A percentile compares a stretch with the other conserved stretches of the same genome.
These are phyloP conservation scores for Mohoua ochrocephala DNA, from an alignment of 2,113 vertebrate species.

Conservation along the genomic window DNA sequence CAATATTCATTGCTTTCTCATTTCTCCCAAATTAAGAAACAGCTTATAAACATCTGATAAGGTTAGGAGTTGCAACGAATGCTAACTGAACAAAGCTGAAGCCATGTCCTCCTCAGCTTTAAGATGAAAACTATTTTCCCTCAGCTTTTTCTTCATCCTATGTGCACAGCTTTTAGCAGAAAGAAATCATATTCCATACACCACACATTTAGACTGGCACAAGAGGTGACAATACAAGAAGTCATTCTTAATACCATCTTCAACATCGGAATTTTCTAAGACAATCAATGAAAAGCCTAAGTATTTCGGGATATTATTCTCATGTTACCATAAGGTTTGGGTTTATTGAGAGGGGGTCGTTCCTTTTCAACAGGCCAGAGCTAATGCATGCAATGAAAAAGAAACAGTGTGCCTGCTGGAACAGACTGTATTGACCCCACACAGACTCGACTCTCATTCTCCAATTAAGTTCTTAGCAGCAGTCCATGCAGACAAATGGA, in stretches of 20 bases:
- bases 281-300: not conserved
- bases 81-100: not conserved
- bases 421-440: not conserved
- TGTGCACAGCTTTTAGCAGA: not conserved
- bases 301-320: not conserved
- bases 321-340: accelerated
- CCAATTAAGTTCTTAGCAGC: not conserved
- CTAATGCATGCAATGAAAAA: not conserved
- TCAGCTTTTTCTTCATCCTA: not conserved
- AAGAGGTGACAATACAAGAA: not conserved
- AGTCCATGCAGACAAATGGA: not conserved
- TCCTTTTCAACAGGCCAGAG: not conserved
- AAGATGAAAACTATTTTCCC: not conserved
- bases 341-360: accelerated
- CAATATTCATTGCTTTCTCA: not conserved
- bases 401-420: not conserved
- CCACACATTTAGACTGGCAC: not conserved
- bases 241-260: not conserved
- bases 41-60: not conserved
- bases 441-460: not conserved
- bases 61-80: not conserved
- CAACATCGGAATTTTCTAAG: not conserved
- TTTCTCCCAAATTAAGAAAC: not conserved
- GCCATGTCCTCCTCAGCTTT: not conserved
- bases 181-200: not conserved